Percentiles rank a stretch among this genome's conserved stretches.
Conservation (phyloP, 2,888 invertebrate genomes). For the Eurytoma californica region DNA sequence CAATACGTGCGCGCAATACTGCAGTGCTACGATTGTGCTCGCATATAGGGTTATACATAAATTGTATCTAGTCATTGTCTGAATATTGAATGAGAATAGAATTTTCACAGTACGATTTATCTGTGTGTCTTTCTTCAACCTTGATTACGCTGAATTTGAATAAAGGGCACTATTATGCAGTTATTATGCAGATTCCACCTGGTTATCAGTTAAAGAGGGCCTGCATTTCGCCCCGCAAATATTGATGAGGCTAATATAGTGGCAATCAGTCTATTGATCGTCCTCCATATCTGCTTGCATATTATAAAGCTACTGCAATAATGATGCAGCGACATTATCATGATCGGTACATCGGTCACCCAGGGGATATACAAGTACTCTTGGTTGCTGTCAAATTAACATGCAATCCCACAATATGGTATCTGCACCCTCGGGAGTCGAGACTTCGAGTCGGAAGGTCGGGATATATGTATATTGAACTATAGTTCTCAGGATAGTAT, state of each 20-base stretch:
- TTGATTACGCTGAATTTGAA: constrained; percentile 39
- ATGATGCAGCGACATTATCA: constrained; percentile 43
- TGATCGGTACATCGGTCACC: neutral
- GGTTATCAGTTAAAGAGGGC: too few species aligned
- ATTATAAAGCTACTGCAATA: constrained; percentile 42
- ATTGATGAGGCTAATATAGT: too few species aligned
- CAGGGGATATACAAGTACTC: too few species aligned
- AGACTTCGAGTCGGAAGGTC: too few species aligned
- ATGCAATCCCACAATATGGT: neutral
- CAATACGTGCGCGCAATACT: constrained; percentile 51
- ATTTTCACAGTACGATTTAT: constrained; percentile 48
- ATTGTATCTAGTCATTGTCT: constrained; percentile 47
- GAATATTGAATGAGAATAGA: constrained; percentile 51
- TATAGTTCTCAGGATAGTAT: too few species aligned
- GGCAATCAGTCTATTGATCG: too few species aligned
- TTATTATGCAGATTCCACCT: neutral
- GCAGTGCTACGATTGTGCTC: constrained; percentile 38
- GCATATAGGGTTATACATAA: constrained; percentile 11
- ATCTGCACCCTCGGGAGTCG: too few species aligned
- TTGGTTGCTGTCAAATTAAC: neutral
- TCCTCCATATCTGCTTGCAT: neutral
- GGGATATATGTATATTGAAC: too few species aligned
- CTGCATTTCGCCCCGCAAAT: too few species aligned
- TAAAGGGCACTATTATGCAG: neutral
- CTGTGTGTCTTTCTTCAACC: neutral